Evolutionary conservation across 2,797 vertebrate genomes (phyloP), one percentile per base, ranked within the genome.

Genomic region (Rhinophrynus dorsalis): DNA sequence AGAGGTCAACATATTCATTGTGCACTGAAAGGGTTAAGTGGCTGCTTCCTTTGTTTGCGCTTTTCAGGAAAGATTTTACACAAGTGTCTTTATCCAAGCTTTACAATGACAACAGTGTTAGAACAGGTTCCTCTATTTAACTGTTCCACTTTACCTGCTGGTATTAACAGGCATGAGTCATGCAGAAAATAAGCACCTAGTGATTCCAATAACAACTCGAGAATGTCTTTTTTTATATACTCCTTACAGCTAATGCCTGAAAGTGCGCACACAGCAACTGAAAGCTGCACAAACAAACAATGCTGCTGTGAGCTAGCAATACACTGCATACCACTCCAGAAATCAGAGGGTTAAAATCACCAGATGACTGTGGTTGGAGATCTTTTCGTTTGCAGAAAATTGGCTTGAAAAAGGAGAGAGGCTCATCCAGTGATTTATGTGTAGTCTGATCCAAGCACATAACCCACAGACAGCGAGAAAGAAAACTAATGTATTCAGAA

Each of bases 401-500:
- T 52, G 69, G 40, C 59, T 57, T 13, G 4, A 13, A 47, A 23
- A 63, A 60, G 27, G 56, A 24, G 55, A 38, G 47, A 64, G 40
- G 30, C n/a, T 58, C 54, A 59, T 59, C 27, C 55, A 18, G 35
- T 59, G 62, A 60, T 73, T 66, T 73, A 66, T 73, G 29, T 60
- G 70, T 60, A 59, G 69, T 15, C 12, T 66, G 60, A 65, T 72
- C 17, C 45, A 57, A 40, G 17, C 58, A 50, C 45, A 26, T 37
- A 62, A 70, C 38, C 50, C 67, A 62, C 58, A 38, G 32, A 26
- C 24, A 61, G 45, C 50, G 47, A 21, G 24, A 51, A 15, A 54
- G 18, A 45, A 47, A 44, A 30, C 24, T 38, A 59, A 73, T 60
- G 35, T 73, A 73, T 73, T 73, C 70, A 52, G 45, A 42, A 66